Conservation (phyloP, 2,888 invertebrate genomes). For the Drosophila nr. perissopoda region DNA sequence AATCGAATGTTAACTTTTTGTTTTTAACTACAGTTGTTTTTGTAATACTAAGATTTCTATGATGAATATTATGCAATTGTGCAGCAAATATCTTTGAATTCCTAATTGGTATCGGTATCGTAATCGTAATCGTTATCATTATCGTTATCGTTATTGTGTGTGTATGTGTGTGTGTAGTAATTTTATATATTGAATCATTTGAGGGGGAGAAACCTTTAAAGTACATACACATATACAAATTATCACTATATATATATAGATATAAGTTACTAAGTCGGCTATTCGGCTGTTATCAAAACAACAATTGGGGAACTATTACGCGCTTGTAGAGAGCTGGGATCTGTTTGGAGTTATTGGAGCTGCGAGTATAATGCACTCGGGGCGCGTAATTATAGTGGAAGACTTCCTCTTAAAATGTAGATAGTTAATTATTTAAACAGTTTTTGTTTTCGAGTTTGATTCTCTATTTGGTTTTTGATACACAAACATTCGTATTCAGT, state of each 20-base stretch:
- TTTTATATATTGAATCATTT: constrained; percentile 41
- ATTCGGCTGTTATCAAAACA: constrained; percentile 37
- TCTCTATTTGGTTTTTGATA: constrained; percentile 23
- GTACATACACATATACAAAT: constrained; percentile 69
- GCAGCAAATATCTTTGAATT: constrained; percentile 34
- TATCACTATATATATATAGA: constrained; percentile 46
- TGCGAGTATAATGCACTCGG: constrained; percentile 45
- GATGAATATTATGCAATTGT: constrained; percentile 58
- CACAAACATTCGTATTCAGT: constrained; percentile 12
- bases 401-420: constrained; percentile 84
- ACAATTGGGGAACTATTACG: constrained; percentile 33
- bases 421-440: constrained; percentile 56
- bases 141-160: constrained; percentile 34
- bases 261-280: constrained; percentile 37
- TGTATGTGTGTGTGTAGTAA: constrained; percentile 18
- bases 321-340: constrained; percentile 30
- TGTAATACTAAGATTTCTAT: constrained; percentile 34
- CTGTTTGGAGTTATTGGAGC: constrained; percentile 19
- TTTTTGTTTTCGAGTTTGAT: constrained; percentile 52
- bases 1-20: constrained; percentile 52
- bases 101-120: constrained; percentile 25
- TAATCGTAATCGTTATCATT: constrained; percentile 21
- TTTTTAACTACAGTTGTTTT: constrained; percentile 19
- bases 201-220: constrained; percentile 69
- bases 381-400: constrained; percentile 84